Evolutionary conservation across 2,888 invertebrate genomes (phyloP).

Genomic region (Rhaphigaster nebulosa): DNA sequence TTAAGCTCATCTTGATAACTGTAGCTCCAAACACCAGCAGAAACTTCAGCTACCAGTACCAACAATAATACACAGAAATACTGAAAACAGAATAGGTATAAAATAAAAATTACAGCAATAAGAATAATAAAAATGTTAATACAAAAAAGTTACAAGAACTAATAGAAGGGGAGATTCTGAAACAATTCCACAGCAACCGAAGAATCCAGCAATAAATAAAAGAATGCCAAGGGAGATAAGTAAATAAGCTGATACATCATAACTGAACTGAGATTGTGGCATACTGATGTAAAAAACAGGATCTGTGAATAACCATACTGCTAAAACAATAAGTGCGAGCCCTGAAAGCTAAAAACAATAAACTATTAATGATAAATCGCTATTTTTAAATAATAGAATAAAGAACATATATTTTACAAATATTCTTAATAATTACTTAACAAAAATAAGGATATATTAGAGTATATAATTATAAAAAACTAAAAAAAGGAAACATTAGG

Average conservation of each 20-base stretch:
- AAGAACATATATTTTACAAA: not conserved
- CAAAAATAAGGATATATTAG: not conserved
- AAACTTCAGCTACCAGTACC: slow-evolving; percentile 83
- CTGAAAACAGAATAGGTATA: slow-evolving; percentile 70
- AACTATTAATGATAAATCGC: not conserved
- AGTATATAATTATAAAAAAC: not conserved
- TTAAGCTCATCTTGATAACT: slow-evolving; percentile 78
- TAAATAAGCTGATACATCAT: slow-evolving; percentile 80
- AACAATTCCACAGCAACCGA: slow-evolving; percentile 87
- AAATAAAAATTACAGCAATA: not conserved
- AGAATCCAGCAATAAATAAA: slow-evolving; percentile 81
- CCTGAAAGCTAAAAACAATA: slow-evolving; percentile 76
- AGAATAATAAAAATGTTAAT: not conserved
- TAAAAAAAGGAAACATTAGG: slow-evolving; percentile 67
- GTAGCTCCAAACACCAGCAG: slow-evolving; percentile 83
- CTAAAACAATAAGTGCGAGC: slow-evolving; percentile 77
- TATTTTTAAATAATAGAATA: not conserved
- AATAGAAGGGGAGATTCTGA: slow-evolving; percentile 84
- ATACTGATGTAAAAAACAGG: slow-evolving; percentile 80
- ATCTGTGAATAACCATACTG: slow-evolving; percentile 84
- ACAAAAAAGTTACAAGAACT: slow-evolving; percentile 73
- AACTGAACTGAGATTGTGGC: slow-evolving; percentile 76
- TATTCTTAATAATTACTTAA: not conserved
- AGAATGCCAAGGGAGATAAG: slow-evolving; percentile 80
- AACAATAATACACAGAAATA: slow-evolving; percentile 84